Percentiles rank a stretch among this genome's conserved stretches.
Evolutionary conservation across 2,888 invertebrate genomes (phyloP).

Genomic region (Hemicrepidius hirtus): DNA sequence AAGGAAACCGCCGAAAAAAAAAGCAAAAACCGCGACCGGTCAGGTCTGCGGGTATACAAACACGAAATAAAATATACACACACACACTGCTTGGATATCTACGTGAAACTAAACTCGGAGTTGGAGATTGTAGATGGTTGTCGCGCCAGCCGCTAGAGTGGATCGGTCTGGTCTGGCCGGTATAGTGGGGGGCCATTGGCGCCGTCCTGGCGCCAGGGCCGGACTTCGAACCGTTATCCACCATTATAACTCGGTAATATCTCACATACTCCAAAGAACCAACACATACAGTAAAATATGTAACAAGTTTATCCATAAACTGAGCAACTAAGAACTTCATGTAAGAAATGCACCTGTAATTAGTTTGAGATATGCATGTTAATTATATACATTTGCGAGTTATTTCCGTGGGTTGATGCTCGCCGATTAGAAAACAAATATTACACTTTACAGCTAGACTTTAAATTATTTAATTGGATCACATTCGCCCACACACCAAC

Average conservation of each 20-base stretch:
- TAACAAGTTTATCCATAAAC: background rate
- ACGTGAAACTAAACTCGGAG: constrained; percentile 52
- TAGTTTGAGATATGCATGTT: constrained; percentile 2
- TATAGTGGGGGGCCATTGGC: constrained; percentile 61
- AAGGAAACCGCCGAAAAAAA: constrained; percentile 10
- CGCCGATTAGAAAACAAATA: constrained; percentile 6
- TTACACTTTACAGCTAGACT: background rate
- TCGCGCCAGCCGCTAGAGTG: constrained; percentile 71
- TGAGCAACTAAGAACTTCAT: background rate
- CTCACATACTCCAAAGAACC: constrained; percentile 35
- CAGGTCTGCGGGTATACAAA: constrained; percentile 24
- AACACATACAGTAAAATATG: constrained; percentile 17
- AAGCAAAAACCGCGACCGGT: constrained; percentile 41
- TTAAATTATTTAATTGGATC: constrained; percentile 13
- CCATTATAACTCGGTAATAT: constrained; percentile 44
- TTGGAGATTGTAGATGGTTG: constrained; percentile 51
- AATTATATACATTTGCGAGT: constrained; percentile 16
- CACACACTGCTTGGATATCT: constrained; percentile 33
- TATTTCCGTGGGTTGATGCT: background rate
- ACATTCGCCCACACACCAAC: background rate
- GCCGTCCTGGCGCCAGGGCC: constrained; percentile 70
- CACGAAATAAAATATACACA: constrained; percentile 42
- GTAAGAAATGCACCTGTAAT: constrained; percentile 21
- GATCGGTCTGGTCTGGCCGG: constrained; percentile 67
- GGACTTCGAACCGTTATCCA: constrained; percentile 65